phyloP scores from a whole-genome alignment of 2,888 invertebrate genomes.

The Podotricha telesiphe region DNA sequence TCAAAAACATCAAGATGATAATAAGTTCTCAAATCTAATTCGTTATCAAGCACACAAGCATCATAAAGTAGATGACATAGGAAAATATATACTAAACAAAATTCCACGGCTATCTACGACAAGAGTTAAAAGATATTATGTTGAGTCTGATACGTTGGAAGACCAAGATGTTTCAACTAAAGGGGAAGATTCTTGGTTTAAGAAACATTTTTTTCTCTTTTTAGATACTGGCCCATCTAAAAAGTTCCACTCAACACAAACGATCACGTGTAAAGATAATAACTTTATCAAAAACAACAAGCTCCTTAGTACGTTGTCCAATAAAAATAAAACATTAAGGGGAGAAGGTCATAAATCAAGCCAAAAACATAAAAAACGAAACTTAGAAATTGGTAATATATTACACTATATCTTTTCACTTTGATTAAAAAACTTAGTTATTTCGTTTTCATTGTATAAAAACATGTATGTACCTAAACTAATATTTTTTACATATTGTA shows the following conservation, averaged over 20 bases:
- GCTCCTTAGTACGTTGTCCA: not conserved
- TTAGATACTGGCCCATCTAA: conserved; percentile 61
- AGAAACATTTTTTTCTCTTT: conserved; percentile 67
- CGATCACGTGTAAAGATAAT: conserved; percentile 56
- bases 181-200: conserved; percentile 71
- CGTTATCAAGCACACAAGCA: conserved; percentile 73
- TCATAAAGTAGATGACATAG: conserved; percentile 73
- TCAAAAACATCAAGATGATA: conserved; percentile 58
- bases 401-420: not conserved
- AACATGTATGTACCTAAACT: no score
- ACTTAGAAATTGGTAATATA: not conserved
- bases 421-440: no score
- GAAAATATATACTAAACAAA: conserved; percentile 71
- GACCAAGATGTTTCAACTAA: conserved; percentile 68
- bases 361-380: not conserved
- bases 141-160: conserved; percentile 59
- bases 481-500: not conserved
- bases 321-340: not conserved
- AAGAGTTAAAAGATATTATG: conserved; percentile 52
- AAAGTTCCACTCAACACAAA: conserved; percentile 65
- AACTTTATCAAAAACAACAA: not conserved
- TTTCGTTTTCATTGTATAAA: no score
- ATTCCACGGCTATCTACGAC: conserved; percentile 58
- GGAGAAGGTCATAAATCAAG: not conserved
- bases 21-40: conserved; percentile 66